phyloP scores from a whole-genome alignment of 2,797 vertebrate species.

The Craterocephalus amniculus region DNA sequence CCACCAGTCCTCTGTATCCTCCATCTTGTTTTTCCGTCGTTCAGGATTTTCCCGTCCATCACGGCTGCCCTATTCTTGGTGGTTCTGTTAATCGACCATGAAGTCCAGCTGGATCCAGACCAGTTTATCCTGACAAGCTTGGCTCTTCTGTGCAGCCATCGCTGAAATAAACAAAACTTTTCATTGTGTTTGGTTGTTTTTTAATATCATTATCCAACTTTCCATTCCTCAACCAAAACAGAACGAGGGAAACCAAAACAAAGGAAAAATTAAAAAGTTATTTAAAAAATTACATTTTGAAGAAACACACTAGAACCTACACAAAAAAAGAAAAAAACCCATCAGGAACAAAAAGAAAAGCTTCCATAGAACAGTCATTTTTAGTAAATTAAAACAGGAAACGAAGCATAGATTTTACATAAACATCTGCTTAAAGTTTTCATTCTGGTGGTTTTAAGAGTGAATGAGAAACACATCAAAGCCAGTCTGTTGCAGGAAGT shows the following conservation, averaged over 20 bases:
- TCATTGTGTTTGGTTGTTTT: not conserved
- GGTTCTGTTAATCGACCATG: no score
- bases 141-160: no score
- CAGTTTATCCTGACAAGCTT: no score
- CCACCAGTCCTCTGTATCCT: no score
- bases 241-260: constrained; percentile 26
- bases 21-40: no score
- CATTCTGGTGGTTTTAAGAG: constrained; percentile 56
- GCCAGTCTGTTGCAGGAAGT: constrained; percentile 30
- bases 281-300: constrained; percentile 55
- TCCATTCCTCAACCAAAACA: constrained; percentile 55
- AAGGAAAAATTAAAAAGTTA: constrained; percentile 64
- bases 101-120: no score
- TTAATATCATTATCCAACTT: constrained; percentile 66
- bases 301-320: constrained; percentile 71
- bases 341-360: constrained; percentile 54
- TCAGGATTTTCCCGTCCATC: no score
- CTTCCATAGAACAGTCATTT: constrained; percentile 50
- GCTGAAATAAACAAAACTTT: not conserved
- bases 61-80: no score
- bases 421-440: constrained; percentile 58
- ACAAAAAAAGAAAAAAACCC: constrained; percentile 69
- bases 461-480: constrained; percentile 33
- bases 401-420: constrained; percentile 66
- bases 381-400: constrained; percentile 74